Evolutionary conservation across 2,113 vertebrate genomes (phyloP), one percentile per base, ranked within the genome.

Genomic region (Podocnemis expansa): DNA sequence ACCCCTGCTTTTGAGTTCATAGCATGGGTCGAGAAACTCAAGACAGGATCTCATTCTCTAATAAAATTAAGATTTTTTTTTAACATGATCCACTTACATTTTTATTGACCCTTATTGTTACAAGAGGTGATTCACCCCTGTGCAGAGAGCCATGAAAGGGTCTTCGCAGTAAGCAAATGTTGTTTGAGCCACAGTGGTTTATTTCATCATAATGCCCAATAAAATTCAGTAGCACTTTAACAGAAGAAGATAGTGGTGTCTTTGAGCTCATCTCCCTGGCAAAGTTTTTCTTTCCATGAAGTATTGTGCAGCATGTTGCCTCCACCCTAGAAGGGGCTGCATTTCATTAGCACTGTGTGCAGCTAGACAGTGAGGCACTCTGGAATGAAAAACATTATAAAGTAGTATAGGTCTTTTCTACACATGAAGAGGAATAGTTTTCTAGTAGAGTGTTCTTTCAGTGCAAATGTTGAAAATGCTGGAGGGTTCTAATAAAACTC

Each of bases 141-240:
- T 43, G 41, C 43, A 29, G 73, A 24, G 22, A 27, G 13, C 41
- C 41, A 43, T 24, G 8, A 22, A 41, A 38, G 9, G n/a, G n/a
- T 70, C 19, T 0, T 0, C 0, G 1, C 14, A 56, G 10, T 21
- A 21, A 2, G 2, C 45, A 10, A 31, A 7, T 78, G 34, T 27
- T 10, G 4, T 3, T 9, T 4, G 47, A 82, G 31, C 1, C 5
- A 8, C 5, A 25, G 2, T 19, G 34, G 22, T 27, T 73, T 1
- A 6, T 5, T 14, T 2, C 9, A 38, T 0, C 2, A 86, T 17
- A n/a, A 78, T 22, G 3, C 31, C 25, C 5, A 2, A 8, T 27
- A 47, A 82, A 54, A 43, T 45, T 27, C 43, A 43, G 27, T 7
- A 45, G 67, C 22, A 43, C 12, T 29, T 45, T 76, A 45, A 45